These are phyloP conservation scores for Proales similis DNA, from an alignment of 1,140 invertebrate genomes.

Conservation along the genomic window DNA sequence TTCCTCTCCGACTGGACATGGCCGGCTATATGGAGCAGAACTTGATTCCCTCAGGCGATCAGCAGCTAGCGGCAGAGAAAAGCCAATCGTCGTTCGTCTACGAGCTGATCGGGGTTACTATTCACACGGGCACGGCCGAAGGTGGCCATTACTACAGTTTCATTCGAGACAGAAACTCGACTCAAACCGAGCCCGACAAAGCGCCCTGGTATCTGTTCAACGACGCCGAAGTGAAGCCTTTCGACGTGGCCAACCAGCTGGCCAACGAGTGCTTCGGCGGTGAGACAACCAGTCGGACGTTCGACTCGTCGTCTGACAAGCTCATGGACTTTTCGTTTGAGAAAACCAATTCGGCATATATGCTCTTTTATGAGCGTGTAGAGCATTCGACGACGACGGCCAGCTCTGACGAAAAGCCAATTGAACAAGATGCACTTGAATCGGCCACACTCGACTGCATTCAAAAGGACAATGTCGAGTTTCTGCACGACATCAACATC, in stretches of 20 bases:
- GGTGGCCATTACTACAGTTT: constrained; percentile 95
- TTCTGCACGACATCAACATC: constrained; percentile 1
- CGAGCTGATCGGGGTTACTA: constrained; percentile 86
- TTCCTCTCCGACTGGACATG: constrained; percentile 84
- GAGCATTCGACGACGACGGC: neutral
- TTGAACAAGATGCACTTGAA: neutral
- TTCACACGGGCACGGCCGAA: constrained; percentile 89
- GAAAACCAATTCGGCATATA: constrained; percentile 92
- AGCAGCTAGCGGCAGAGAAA: constrained; percentile 46
- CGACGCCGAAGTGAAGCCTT: constrained; percentile 88
- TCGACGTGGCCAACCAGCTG: constrained; percentile 80
- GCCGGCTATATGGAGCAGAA: constrained; percentile 86
- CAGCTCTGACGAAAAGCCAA: neutral
- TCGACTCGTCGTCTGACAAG: constrained; percentile 87
- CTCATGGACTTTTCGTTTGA: constrained; percentile 95
- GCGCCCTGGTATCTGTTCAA: constrained; percentile 70
- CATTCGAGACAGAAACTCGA: constrained; percentile 65
- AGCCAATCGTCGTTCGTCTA: constrained; percentile 62
- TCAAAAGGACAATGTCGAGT: constrained; percentile 19
- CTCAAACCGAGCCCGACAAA: constrained; percentile 43
- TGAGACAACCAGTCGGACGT: constrained; percentile 90
- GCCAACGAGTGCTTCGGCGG: constrained; percentile 90
- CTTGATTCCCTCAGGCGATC: constrained; percentile 59
- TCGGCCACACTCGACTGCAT: neutral
- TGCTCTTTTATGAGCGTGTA: constrained; percentile 84